phyloP scores from a whole-genome alignment of 2,888 invertebrate genomes.

The Cheilosia variabilis region DNA sequence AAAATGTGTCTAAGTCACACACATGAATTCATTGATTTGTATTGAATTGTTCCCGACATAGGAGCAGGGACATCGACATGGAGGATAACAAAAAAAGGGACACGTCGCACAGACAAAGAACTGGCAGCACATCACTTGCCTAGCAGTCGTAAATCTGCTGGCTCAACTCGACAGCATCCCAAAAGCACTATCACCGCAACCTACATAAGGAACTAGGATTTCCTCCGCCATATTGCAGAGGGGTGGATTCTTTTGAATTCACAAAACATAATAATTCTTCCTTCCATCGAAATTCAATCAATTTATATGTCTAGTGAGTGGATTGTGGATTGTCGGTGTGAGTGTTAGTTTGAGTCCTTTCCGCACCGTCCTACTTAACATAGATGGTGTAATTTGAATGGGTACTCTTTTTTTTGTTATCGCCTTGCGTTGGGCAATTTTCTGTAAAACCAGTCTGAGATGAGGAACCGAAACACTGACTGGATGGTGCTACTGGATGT shows the following conservation, averaged over 20 bases:
- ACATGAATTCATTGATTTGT: constrained; percentile 71
- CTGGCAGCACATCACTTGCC: constrained; percentile 64
- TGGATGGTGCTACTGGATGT: constrained; percentile 11
- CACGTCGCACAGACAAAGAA: constrained; percentile 44
- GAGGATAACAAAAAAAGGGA: not conserved
- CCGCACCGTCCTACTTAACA: constrained; percentile 2
- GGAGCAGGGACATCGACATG: constrained; percentile 17
- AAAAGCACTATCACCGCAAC: constrained; percentile 29
- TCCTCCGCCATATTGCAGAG: not conserved
- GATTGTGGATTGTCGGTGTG: constrained; percentile 4
- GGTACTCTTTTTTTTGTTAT: constrained; percentile 9
- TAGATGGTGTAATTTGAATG: constrained; percentile 40
- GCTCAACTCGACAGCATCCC: constrained; percentile 38
- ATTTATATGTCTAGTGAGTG: constrained; percentile 50
- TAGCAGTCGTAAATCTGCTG: constrained; percentile 66
- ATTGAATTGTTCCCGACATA: constrained; percentile 58
- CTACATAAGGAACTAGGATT: constrained; percentile 1
- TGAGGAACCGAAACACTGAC: constrained; percentile 3
- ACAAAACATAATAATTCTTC: constrained; percentile 72
- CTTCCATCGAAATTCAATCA: constrained; percentile 69
- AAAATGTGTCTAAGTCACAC: constrained; percentile 64
- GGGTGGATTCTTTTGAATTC: constrained; percentile 65
- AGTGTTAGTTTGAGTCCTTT: not conserved
- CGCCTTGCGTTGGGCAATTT: constrained; percentile 42
- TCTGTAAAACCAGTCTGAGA: constrained; percentile 40